Evolutionary conservation across 2,797 vertebrate genomes (phyloP).

Genomic region (Dendrocincla fuliginosa): DNA sequence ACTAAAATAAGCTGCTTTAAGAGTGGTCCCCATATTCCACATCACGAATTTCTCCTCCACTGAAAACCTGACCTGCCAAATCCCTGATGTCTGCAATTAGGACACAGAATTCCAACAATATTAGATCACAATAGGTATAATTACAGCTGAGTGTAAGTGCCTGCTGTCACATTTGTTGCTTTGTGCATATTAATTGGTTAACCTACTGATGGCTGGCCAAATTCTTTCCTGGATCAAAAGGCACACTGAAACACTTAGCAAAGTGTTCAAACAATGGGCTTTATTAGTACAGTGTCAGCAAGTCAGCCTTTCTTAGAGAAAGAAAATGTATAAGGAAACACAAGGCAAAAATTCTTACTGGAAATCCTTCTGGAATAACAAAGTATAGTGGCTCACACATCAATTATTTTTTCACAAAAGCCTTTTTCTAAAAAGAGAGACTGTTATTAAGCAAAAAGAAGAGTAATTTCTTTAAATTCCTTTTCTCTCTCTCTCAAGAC

Average conservation of each 20-base stretch:
- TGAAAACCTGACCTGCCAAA: background rate
- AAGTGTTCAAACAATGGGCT: background rate
- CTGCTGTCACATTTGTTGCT: background rate
- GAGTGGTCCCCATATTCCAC: background rate
- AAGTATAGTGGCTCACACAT: background rate
- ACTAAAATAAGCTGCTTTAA: background rate
- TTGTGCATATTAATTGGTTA: slow-evolving; percentile 23
- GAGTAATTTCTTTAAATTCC: background rate
- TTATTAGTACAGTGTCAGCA: background rate
- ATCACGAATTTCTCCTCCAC: background rate
- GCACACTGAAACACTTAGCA: background rate
- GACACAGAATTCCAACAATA: background rate
- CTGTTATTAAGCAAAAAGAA: background rate
- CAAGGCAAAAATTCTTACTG: background rate
- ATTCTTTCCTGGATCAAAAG: background rate
- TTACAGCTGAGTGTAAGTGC: background rate
- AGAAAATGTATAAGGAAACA: background rate
- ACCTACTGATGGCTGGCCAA: background rate
- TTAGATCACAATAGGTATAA: background rate
- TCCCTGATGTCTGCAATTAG: background rate
- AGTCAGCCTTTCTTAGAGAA: background rate
- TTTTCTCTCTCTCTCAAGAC: background rate
- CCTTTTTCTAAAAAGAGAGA: background rate
- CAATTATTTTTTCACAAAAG: background rate
- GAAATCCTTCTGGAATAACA: background rate